These are phyloP conservation scores for Perca schrenkii DNA, from an alignment of 2,113 vertebrate species.

Conservation along the genomic window DNA sequence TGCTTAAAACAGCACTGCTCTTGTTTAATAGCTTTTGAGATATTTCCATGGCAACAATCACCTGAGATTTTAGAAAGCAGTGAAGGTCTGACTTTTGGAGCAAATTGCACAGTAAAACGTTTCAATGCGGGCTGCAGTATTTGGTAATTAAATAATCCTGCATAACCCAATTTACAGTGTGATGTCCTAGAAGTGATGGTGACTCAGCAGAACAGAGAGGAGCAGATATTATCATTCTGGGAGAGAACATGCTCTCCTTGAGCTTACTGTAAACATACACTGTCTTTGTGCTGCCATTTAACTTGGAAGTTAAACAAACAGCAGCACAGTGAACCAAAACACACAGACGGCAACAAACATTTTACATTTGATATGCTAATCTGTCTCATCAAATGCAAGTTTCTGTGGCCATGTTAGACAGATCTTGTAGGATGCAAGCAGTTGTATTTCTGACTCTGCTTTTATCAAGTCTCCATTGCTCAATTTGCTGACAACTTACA, in stretches of 20 bases:
- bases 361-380: neutral
- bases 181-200: slow-evolving; percentile 60
- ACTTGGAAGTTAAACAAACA: slow-evolving; percentile 1
- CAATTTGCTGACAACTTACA: neutral
- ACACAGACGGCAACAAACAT: neutral
- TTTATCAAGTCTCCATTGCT: neutral
- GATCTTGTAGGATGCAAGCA: neutral
- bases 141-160: slow-evolving; percentile 44
- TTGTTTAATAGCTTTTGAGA: neutral
- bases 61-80: slow-evolving; percentile 1
- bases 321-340: neutral
- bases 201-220: slow-evolving; percentile 70
- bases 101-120: neutral
- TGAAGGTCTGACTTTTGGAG: neutral
- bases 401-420: neutral
- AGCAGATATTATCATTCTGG: slow-evolving; percentile 29
- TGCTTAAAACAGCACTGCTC: neutral
- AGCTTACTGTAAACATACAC: slow-evolving; percentile 14
- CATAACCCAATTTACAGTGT: slow-evolving; percentile 59
- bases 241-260: slow-evolving; percentile 17
- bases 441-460: neutral
- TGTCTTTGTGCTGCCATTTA: neutral
- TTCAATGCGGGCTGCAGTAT: slow-evolving; percentile 4
- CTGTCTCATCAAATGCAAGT: neutral
- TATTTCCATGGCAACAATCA: slow-evolving; percentile 43